A percentile compares a stretch with the other conserved stretches of the same genome.
Evolutionary conservation across 1,140 invertebrate species (phyloP).

Genomic region (Ladona fulva): DNA sequence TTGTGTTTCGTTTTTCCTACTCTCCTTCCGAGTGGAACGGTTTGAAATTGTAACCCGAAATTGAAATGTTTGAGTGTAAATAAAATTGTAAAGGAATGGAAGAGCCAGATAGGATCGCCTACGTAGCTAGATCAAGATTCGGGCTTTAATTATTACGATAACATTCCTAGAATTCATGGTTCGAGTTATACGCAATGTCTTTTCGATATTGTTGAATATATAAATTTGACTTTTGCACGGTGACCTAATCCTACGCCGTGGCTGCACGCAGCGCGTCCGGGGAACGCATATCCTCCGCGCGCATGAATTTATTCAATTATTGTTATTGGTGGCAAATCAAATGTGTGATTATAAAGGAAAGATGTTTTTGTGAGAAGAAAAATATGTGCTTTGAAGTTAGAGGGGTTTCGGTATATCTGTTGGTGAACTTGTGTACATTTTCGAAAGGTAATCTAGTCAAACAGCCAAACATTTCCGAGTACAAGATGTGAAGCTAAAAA

Average conservation of each 20-base stretch:
- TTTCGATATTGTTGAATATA: background rate
- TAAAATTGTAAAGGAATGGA: background rate
- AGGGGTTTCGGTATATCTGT: no score
- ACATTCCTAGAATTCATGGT: background rate
- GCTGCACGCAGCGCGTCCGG: background rate
- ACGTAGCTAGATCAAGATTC: background rate
- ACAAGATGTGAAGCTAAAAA: no score
- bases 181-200: background rate
- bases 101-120: background rate
- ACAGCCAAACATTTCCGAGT: no score
- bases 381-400: no score
- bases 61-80: background rate
- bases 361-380: no score
- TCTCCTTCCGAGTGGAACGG: background rate
- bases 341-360: no score
- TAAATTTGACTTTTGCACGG: background rate
- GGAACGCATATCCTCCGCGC: background rate
- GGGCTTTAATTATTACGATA: background rate
- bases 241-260: background rate
- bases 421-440: no score
- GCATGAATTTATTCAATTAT: no score
- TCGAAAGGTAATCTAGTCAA: no score
- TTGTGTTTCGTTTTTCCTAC: background rate
- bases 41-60: background rate
- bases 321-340: no score